Evolutionary conservation across 1,140 invertebrate species (phyloP).

Genomic region (Brachionus koreanus): DNA sequence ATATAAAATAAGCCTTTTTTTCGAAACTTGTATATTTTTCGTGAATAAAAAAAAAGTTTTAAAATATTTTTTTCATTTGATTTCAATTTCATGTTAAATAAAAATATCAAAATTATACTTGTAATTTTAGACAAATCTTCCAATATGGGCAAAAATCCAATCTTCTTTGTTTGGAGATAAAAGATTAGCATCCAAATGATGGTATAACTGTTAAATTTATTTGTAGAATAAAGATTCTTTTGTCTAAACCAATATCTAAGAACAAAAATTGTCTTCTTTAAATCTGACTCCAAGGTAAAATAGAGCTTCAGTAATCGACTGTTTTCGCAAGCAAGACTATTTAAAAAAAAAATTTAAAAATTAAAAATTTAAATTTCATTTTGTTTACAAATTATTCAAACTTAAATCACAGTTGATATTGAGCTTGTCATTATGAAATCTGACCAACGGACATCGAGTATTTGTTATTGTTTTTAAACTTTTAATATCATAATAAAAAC

Average conservation of each 20-base stretch:
- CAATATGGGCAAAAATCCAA: not conserved
- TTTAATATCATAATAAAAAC: slow-evolving; percentile 28
- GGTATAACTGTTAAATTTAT: slow-evolving; percentile 32
- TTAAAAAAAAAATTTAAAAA: not conserved
- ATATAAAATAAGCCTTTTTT: too few relatives aligned
- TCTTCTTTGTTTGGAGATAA: slow-evolving; percentile 1
- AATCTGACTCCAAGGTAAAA: not conserved
- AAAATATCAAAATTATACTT: not conserved
- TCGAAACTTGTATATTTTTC: too few relatives aligned
- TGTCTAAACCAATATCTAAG: slow-evolving; percentile 41
- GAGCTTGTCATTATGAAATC: slow-evolving; percentile 11
- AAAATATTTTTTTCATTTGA: too few relatives aligned
- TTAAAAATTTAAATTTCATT: not conserved
- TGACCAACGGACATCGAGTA: slow-evolving; percentile 38
- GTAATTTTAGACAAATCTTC: slow-evolving; percentile 13
- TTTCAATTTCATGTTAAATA: not conserved
- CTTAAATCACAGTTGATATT: slow-evolving; percentile 30
- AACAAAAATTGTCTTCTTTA: slow-evolving; percentile 9
- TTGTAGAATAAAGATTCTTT: slow-evolving; percentile 38
- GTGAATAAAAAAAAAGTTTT: too few relatives aligned
- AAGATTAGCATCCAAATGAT: slow-evolving; percentile 32
- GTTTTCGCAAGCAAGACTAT: slow-evolving; percentile 36
- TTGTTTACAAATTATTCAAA: slow-evolving; percentile 23
- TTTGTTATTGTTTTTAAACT: slow-evolving; percentile 36
- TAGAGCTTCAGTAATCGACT: slow-evolving; percentile 3